phyloP scores from a whole-genome alignment of 2,113 vertebrate genomes.

The Typhlomys cinereus region DNA sequence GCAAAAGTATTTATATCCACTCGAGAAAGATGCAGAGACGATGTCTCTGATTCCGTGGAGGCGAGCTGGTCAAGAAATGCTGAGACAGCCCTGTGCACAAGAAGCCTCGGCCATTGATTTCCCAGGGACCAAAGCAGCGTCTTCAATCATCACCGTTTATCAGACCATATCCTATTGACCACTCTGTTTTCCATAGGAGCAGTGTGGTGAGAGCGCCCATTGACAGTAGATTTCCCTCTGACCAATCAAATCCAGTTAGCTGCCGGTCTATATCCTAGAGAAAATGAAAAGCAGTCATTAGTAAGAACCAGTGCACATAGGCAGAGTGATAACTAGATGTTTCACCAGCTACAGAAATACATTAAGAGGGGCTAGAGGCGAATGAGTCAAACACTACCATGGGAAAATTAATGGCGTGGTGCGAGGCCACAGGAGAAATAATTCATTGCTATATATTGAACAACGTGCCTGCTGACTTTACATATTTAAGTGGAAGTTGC shows the following conservation, averaged over 20 bases:
- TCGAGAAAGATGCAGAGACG: constrained; percentile 72
- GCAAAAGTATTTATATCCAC: constrained; percentile 88
- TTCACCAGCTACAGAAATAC: constrained; percentile 80
- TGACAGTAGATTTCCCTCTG: constrained; percentile 85
- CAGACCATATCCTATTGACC: constrained; percentile 87
- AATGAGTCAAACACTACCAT: constrained; percentile 76
- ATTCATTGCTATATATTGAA: constrained; percentile 72
- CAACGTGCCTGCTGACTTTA: constrained; percentile 70
- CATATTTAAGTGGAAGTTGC: constrained; percentile 53
- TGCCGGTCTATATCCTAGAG: constrained; percentile 89
- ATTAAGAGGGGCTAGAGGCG: constrained; percentile 77
- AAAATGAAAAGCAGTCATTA: constrained; percentile 91
- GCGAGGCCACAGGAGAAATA: constrained; percentile 72
- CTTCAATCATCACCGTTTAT: constrained; percentile 87
- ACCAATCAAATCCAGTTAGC: constrained; percentile 91
- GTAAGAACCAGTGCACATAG: constrained; percentile 82
- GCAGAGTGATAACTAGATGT: constrained; percentile 82
- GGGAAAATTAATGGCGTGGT: constrained; percentile 75
- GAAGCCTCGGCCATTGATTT: constrained; percentile 88
- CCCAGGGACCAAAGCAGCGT: constrained; percentile 84
- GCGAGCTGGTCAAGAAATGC: constrained; percentile 81
- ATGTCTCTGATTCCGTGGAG: constrained; percentile 80
- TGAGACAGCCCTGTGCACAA: constrained; percentile 84
- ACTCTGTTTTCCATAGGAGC: constrained; percentile 89
- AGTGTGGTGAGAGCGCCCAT: constrained; percentile 83